Conservation (phyloP, 2,113 vertebrate species). For the Lucifuga dentata region DNA sequence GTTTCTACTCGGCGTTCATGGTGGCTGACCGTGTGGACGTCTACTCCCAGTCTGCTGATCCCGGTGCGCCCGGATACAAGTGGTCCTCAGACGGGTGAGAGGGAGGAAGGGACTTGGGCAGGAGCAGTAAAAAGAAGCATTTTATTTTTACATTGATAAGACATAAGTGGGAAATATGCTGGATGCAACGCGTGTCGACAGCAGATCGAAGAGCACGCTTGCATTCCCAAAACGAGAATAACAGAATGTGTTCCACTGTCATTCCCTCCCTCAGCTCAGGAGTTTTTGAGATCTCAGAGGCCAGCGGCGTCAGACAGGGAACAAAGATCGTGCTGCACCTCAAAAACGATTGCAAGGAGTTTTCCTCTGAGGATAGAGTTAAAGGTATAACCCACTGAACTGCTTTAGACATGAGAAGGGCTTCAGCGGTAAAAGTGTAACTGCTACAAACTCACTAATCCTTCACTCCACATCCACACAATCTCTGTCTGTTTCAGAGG, state of each 20-base stretch:
- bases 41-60: slow-evolving; percentile 85
- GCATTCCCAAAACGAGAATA: neutral
- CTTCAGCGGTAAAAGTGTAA: rapidly evolving
- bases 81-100: slow-evolving; percentile 96
- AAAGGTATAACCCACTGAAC: slow-evolving; percentile 82
- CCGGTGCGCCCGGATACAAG: slow-evolving; percentile 84
- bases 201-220: neutral
- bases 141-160: neutral
- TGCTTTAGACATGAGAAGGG: neutral
- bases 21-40: slow-evolving; percentile 93
- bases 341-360: slow-evolving; percentile 94
- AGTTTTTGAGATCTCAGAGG: slow-evolving; percentile 92
- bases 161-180: neutral
- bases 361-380: slow-evolving; percentile 90
- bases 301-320: slow-evolving; percentile 90
- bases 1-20: slow-evolving; percentile 99
- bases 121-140: neutral
- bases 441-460: neutral
- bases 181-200: neutral
- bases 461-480: neutral
- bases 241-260: neutral
- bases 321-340: slow-evolving; percentile 96
- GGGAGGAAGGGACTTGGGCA: neutral
- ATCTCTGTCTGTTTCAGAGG: slow-evolving; percentile 81
- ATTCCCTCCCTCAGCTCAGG: slow-evolving; percentile 85